Percentiles rank a stretch among this genome's conserved stretches.
Conservation (phyloP, 2,113 vertebrate species). For the Toxotes jaculatrix region DNA sequence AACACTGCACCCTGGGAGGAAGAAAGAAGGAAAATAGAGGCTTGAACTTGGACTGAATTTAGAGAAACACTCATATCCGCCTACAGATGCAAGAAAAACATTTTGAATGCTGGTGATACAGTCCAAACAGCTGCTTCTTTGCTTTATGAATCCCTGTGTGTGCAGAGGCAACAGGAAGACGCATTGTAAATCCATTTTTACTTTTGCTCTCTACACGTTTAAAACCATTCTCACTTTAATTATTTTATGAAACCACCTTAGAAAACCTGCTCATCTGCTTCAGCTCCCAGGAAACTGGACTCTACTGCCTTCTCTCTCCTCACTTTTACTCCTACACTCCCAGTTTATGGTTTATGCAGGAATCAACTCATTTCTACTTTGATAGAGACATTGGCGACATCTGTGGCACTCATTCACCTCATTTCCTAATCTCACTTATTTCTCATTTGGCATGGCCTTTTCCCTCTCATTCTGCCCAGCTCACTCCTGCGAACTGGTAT, state of each 20-base stretch:
- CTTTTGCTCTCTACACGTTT: not conserved
- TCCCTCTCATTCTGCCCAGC: not conserved
- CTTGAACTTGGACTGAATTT: conserved; percentile 38
- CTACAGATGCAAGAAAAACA: conserved; percentile 48
- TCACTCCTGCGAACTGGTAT: not conserved
- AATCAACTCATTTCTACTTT: not conserved
- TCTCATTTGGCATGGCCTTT: conserved; percentile 17
- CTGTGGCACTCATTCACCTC: not conserved
- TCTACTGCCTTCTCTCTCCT: not conserved
- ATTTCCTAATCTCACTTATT: conserved; percentile 7
- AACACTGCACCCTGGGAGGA: conserved; percentile 91
- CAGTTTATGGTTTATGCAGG: not conserved
- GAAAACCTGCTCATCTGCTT: conserved; percentile 14
- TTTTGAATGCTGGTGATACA: not conserved
- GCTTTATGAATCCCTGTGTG: conserved; percentile 34
- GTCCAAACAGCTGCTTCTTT: conserved; percentile 50
- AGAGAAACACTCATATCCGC: conserved; percentile 48
- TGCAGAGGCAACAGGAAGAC: conserved; percentile 17
- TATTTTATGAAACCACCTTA: conserved; percentile 5
- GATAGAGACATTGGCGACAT: not conserved
- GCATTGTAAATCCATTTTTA: not conserved
- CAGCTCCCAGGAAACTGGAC: conserved; percentile 4
- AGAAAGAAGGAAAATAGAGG: conserved; percentile 44
- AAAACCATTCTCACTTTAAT: conserved; percentile 12
- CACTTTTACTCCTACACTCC: too few relatives aligned